Percentiles rank a stretch among this genome's conserved stretches.
phyloP scores from a whole-genome alignment of 2,888 invertebrate species.

The Apamea anceps region DNA sequence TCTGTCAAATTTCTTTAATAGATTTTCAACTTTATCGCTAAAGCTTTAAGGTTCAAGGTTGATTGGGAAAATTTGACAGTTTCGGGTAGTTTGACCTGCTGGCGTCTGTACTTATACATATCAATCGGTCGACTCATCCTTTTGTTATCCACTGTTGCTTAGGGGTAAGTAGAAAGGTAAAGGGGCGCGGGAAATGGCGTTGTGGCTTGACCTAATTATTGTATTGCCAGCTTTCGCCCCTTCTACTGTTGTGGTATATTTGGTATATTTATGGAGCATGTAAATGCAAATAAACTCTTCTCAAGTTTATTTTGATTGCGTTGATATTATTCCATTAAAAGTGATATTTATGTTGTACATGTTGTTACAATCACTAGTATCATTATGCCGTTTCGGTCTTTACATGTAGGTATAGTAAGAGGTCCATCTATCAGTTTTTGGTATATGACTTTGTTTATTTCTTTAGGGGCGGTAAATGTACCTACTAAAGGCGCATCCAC shows the following conservation, averaged over 20 bases:
- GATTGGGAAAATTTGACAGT: no score
- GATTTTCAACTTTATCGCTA: no score
- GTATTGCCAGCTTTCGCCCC: neutral
- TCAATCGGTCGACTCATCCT: no score
- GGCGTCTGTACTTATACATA: no score
- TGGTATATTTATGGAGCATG: neutral
- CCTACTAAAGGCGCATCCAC: neutral
- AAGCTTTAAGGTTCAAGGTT: no score
- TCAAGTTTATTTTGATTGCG: no score
- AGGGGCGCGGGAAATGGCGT: neutral
- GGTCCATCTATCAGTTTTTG: neutral
- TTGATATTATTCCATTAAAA: neutral
- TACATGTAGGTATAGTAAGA: no score
- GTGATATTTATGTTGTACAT: neutral
- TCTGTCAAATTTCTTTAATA: no score
- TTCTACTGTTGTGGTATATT: constrained; percentile 1
- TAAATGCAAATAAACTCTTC: neutral
- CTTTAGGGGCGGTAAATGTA: neutral
- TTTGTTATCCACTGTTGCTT: no score
- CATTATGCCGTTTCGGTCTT: neutral
- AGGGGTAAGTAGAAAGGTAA: neutral
- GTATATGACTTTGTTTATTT: neutral
- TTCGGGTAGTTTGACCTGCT: no score
- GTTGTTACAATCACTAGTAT: neutral
- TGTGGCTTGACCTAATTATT: neutral